Evolutionary conservation across 2,113 vertebrate species (phyloP).

Genomic region (Bubalus kerabau): DNA sequence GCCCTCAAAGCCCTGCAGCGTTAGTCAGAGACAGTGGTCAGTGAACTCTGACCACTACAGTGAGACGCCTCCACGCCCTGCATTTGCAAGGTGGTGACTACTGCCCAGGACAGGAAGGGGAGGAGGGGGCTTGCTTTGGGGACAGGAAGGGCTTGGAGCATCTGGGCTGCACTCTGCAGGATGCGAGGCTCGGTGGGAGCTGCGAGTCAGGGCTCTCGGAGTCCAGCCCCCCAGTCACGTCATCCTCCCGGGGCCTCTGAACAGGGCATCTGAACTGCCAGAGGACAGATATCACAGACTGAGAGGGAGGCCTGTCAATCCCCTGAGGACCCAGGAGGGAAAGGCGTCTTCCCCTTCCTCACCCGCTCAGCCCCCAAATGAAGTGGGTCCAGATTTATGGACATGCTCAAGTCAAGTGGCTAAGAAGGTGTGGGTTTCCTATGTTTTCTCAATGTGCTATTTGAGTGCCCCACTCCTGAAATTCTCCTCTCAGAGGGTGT

Average conservation of each 20-base stretch:
- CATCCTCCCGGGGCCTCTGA: background rate
- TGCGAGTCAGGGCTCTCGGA: too few species aligned
- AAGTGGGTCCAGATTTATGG: background rate
- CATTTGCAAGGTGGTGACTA: background rate
- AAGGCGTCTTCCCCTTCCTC: background rate
- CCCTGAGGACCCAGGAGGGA: background rate
- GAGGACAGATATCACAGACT: background rate
- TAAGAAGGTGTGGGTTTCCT: background rate
- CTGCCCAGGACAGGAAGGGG: fast-evolving
- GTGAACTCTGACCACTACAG: background rate
- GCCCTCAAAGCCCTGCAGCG: background rate
- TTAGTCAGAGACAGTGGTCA: fast-evolving
- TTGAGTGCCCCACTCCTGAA: background rate
- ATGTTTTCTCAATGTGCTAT: background rate
- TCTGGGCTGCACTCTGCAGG: too few species aligned
- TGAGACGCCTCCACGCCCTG: fast-evolving
- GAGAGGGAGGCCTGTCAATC: background rate
- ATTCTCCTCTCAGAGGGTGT: background rate
- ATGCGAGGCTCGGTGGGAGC: background rate
- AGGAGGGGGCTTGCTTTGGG: background rate
- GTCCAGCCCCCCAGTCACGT: background rate
- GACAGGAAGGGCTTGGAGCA: background rate
- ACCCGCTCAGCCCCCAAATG: background rate
- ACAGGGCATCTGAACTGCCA: background rate
- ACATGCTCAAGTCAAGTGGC: background rate